Evolutionary conservation across 2,113 vertebrate genomes (phyloP).

Genomic region (Pseudorectes ferrugineus): DNA sequence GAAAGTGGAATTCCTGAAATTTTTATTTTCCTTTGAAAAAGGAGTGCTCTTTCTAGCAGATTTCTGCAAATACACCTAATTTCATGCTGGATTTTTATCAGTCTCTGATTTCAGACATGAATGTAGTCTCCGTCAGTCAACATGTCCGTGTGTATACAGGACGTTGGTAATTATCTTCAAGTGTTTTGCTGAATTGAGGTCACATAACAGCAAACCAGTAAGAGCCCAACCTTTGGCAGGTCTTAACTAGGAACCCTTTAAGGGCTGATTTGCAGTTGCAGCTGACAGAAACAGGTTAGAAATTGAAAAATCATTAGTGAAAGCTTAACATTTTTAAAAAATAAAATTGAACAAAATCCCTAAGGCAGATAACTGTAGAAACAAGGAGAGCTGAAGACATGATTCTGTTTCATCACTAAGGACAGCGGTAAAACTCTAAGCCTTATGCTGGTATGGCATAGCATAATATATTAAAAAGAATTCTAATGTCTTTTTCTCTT

Average conservation of each 20-base stretch:
- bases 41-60: neutral
- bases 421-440: constrained; percentile 1
- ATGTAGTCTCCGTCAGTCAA: neutral
- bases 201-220: neutral
- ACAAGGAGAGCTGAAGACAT: neutral
- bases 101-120: neutral
- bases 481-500: constrained; percentile 34
- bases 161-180: neutral
- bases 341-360: constrained; percentile 44
- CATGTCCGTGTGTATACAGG: neutral
- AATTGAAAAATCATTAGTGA: constrained; percentile 14
- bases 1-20: neutral
- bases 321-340: neutral
- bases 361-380: constrained; percentile 6
- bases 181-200: neutral
- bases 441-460: neutral
- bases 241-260: neutral
- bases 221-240: neutral
- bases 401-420: constrained; percentile 31
- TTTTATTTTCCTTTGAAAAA: neutral
- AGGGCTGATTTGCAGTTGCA: neutral
- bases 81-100: neutral
- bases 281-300: neutral
- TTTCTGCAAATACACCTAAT: neutral
- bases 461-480: constrained; percentile 50